Conservation (phyloP, 2,888 invertebrate genomes). For the Napeogenes sylphis region DNA sequence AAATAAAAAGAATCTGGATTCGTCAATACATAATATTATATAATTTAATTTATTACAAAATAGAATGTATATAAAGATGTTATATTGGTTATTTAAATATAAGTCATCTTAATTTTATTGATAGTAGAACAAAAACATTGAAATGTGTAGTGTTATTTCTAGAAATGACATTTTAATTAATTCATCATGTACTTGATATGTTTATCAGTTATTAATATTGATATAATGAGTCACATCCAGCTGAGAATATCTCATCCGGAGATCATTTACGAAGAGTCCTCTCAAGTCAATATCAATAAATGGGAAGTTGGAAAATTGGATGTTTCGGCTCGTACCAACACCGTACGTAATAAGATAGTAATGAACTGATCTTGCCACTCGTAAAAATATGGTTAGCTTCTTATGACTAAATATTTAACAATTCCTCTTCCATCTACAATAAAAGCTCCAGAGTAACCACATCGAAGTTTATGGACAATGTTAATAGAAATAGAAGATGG, state of each 20-base stretch:
- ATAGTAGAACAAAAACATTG: too few species aligned
- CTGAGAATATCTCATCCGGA: slow-evolving; percentile 39
- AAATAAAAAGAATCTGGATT: slow-evolving; percentile 22
- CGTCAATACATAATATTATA: neutral
- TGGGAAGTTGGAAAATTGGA: slow-evolving; percentile 76
- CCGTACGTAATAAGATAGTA: slow-evolving; percentile 74
- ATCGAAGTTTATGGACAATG: neutral
- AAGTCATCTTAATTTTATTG: too few species aligned
- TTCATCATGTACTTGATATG: neutral
- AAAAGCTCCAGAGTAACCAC: neutral
- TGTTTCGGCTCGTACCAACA: slow-evolving; percentile 64
- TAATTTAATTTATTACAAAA: neutral
- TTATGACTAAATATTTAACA: slow-evolving; percentile 71
- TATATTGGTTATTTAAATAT: too few species aligned
- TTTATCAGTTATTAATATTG: neutral
- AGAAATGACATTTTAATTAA: neutral
- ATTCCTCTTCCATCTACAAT: slow-evolving; percentile 30
- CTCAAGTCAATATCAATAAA: slow-evolving; percentile 77
- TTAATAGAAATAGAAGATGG: neutral
- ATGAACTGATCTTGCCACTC: slow-evolving; percentile 66
- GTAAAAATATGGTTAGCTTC: slow-evolving; percentile 74
- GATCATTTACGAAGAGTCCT: slow-evolving; percentile 66
- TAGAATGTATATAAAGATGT: too few species aligned
- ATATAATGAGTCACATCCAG: slow-evolving; percentile 44
- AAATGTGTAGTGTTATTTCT: too few species aligned